phyloP scores from a whole-genome alignment of 2,888 invertebrate genomes.

The Sphaerophoria taeniata region DNA sequence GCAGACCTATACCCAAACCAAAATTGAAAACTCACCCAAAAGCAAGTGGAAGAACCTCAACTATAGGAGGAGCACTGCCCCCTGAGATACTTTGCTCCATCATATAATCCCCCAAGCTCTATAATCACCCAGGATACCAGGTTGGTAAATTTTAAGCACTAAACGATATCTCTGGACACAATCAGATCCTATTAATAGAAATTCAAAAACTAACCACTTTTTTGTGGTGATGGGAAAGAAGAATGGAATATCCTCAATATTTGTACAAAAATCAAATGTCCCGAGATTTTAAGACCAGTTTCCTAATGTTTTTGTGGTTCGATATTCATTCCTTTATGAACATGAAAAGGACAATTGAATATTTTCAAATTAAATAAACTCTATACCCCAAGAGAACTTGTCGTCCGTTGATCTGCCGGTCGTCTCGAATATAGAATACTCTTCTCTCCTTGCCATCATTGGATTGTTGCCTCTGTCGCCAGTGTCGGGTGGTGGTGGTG shows the following conservation, averaged over 20 bases:
- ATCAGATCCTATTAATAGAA: constrained; percentile 54
- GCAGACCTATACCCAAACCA: too few species aligned
- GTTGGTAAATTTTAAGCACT: too few species aligned
- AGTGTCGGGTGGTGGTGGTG: neutral
- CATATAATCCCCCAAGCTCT: too few species aligned
- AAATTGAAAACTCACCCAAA: too few species aligned
- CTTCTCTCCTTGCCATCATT: neutral
- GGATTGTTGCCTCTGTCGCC: constrained; percentile 14
- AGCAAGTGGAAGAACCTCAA: too few species aligned
- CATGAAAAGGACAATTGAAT: constrained; percentile 51
- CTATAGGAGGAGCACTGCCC: too few species aligned
- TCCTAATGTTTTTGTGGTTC: neutral
- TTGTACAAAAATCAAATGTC: constrained; percentile 38
- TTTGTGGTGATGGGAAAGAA: neutral
- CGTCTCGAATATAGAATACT: neutral
- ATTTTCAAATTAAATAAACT: constrained; percentile 68
- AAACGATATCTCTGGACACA: constrained; percentile 12
- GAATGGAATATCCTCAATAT: neutral
- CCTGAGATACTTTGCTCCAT: too few species aligned
- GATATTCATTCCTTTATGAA: neutral
- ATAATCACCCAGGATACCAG: too few species aligned
- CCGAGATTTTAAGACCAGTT: constrained; percentile 9
- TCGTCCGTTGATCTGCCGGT: neutral
- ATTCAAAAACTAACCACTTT: constrained; percentile 54
- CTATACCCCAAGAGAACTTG: constrained; percentile 31